Evolutionary conservation across 53 echinoderm and acorn worm genomes (phyloP), one percentile per base, ranked within the genome.

Genomic region (Actinopyga echinites): DNA sequence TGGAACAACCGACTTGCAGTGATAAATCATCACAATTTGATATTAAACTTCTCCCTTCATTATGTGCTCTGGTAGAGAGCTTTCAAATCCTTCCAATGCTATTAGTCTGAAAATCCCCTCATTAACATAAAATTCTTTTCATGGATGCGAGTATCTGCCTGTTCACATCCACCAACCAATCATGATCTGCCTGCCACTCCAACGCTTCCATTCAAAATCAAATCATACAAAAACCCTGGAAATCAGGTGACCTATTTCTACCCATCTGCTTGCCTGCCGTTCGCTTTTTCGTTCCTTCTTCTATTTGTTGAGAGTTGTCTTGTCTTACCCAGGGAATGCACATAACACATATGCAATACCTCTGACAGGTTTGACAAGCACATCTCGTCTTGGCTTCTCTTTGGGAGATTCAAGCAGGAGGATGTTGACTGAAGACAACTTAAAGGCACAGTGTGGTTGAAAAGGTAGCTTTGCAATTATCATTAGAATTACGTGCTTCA

Each of bases 201-300:
- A 71, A 22, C 40, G 40, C 43, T 71, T 44, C 37, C 71, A 43
- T 71, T 71, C 71, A 71, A 71, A 71, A 71, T 71, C 71, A 71
- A 71, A 71, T 71, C 71, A 71, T 71, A 71, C 71, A 43, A 71
- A n/a, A 71, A 71, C 71, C 71, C 71, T 21, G 25, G 28, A 71
- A 71, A 71, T 71, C 71, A 71, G 71, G 71, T 71, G 71, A 71
- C 71, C 71, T 71, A 71, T 71, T 71, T 71, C 45, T 71, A 71
- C 71, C 71, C 71, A 71, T 71, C 71, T 44, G 71, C 71, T 42
- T 71, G 45, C 71, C 71, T 71, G 45, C 71, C 69, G 69, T 69
- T 69, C 69, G 69, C 40, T 42, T 69, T 69, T 65, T 65, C 62
- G 22, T 61, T 28, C 69, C 34, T 38, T n/a, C 21, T 38, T 42